Conservation (phyloP, 2,113 vertebrate genomes). For the Acanthisitta chloris region DNA sequence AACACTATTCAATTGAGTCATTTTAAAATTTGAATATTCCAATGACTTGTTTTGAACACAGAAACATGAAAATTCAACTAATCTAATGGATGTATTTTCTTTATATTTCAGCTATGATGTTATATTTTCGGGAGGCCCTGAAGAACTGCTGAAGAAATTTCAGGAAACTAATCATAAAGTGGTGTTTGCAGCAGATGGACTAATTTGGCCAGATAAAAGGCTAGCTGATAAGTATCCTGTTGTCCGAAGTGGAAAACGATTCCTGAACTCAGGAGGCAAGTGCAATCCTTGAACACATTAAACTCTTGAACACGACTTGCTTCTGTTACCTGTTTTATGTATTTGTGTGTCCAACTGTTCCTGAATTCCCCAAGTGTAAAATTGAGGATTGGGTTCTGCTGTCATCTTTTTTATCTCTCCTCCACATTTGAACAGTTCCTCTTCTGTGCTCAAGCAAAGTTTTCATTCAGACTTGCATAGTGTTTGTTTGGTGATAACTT, state of each 20-base stretch:
- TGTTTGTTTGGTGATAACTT: not conserved
- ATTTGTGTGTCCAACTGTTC: not conserved
- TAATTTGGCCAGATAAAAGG: conserved; percentile 92
- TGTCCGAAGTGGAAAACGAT: conserved; percentile 91
- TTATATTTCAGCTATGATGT: conserved; percentile 86
- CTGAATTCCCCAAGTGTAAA: not conserved
- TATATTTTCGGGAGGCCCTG: conserved; percentile 90
- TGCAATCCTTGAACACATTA: not conserved
- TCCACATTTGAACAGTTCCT: not conserved
- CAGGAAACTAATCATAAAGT: conserved; percentile 89
- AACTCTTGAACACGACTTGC: not conserved
- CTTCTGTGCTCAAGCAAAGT: not conserved
- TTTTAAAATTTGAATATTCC: not conserved
- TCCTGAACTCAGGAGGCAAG: conserved; percentile 95
- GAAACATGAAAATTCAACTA: not conserved
- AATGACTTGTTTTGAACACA: not conserved
- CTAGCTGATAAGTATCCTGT: conserved; percentile 90
- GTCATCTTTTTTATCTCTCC: not conserved
- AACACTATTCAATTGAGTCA: not conserved
- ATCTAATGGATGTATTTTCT: not conserved
- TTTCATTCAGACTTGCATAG: not conserved
- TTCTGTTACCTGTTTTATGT: not conserved
- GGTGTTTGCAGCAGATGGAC: conserved; percentile 89
- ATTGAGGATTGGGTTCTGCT: not conserved
- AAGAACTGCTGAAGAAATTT: conserved; percentile 92